phyloP scores from a whole-genome alignment of 2,888 invertebrate species.

The Ethmia dodecea region DNA sequence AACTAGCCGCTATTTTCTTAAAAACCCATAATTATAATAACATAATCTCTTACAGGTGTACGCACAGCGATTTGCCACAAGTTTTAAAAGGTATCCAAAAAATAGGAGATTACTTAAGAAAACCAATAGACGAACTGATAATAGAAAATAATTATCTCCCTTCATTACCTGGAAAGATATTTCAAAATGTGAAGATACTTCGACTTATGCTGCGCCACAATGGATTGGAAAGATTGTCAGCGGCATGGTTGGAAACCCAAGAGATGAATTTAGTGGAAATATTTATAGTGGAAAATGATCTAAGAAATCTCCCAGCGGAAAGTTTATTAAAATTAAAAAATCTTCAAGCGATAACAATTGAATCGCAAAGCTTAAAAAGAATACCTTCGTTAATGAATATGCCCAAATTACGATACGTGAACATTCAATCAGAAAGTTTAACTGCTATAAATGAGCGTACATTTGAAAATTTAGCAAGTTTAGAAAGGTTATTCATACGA shows the following conservation, averaged over 20 bases:
- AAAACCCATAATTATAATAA: too few species aligned
- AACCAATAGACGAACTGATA: slow-evolving; percentile 90
- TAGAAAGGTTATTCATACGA: slow-evolving; percentile 86
- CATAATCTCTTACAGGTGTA: slow-evolving; percentile 83
- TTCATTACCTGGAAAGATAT: slow-evolving; percentile 89
- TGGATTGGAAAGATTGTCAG: slow-evolving; percentile 87
- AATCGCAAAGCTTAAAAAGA: slow-evolving; percentile 85
- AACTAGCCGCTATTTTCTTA: too few species aligned
- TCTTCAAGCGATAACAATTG: slow-evolving; percentile 89
- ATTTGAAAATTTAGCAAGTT: slow-evolving; percentile 82
- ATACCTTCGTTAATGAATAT: slow-evolving; percentile 85
- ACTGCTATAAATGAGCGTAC: slow-evolving; percentile 81
- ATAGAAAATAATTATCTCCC: slow-evolving; percentile 92
- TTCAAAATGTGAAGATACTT: slow-evolving; percentile 85
- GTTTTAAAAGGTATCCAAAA: slow-evolving; percentile 85
- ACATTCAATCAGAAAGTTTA: slow-evolving; percentile 82
- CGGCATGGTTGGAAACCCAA: slow-evolving; percentile 88
- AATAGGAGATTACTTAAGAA: slow-evolving; percentile 80
- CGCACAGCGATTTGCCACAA: slow-evolving; percentile 90
- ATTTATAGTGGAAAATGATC: slow-evolving; percentile 89
- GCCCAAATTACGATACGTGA: slow-evolving; percentile 84
- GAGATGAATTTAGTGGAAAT: slow-evolving; percentile 88
- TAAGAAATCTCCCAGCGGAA: slow-evolving; percentile 87
- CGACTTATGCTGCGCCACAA: slow-evolving; percentile 91
- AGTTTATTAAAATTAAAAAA: slow-evolving; percentile 85